Evolutionary conservation across 1,140 invertebrate genomes (phyloP), one percentile per base, ranked within the genome.

Genomic region (Physella acuta): DNA sequence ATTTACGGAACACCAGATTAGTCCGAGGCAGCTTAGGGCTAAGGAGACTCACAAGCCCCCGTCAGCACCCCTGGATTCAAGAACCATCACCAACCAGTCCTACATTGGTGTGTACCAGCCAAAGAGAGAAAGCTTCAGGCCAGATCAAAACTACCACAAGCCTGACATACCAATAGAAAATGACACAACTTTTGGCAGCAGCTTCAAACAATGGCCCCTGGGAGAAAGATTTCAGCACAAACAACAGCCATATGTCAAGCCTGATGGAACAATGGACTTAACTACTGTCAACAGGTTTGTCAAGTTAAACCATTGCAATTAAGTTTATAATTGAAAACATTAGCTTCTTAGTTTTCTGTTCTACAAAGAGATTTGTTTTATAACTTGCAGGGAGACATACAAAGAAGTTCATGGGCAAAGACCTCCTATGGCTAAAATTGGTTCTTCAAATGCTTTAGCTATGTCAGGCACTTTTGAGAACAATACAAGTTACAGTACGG

Each of bases 261-360:
- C 71, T 11, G 71, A 72, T 24, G 71, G 71, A 3, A 14, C 53
- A 33, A 72, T 72, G 66, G 71, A 72, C 31, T n/a, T 72, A 5
- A 64, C 36, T 55, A 72, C 71, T n/a, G 33, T 52, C 30, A 64
- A 64, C 62, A 64, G 62, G 62, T 64, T 51, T n/a, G 20, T 24
- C 24, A 8, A 55, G 28, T 11, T 44, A 20, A 44, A 11, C 39
- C 39, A 44, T 11, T 20, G 39, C 20, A 44, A 11, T 44, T 44
- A 44, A 44, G 20, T 44, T 44, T 44, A 24, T 55, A 55, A 24
- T 55, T 55, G 5, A 24, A n/a, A n/a, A n/a, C n/a, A n/a, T n/a
- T n/a, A n/a, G n/a, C n/a, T n/a, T n/a, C n/a, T n/a, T n/a, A n/a
- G n/a, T n/a, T n/a, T n/a, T n/a, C n/a, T n/a, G n/a, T n/a, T n/a